Base-by-base conservation (phyloP, 2,797 vertebrate species). In the Lepilemur ruficaudatus region DNA sequence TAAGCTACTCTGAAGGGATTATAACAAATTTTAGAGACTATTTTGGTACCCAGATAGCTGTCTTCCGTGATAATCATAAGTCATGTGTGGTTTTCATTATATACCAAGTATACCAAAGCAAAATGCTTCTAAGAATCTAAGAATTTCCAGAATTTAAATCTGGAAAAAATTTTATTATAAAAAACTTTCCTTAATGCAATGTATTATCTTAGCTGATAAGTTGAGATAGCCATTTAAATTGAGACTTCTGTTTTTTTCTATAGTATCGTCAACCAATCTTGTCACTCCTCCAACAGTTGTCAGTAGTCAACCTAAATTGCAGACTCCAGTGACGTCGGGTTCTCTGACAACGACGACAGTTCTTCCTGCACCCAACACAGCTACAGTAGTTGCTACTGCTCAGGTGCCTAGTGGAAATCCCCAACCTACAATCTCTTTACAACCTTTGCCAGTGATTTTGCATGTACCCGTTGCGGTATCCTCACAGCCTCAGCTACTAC, bases 371-470 rank as follows among this genome's bases (percentile, higher is more conserved):
- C 97, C 99, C 76, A 98, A 94, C 89, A 98, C 99, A 9, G 98
- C 98, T 43, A 96, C 99, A 0, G 98, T 99, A 81, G 98, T 99
- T 89, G 98, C 99, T 96, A 98, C 99, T 97, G 98, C 97, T 95
- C 98, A 98, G 67, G 98, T 99, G 97, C 99, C 96, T 98, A 98
- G 98, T 95, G 99, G 99, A 98, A 98, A 98, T 97, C 97, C 99
- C 50, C 98, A 99, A 28, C 99, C 99, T n/a, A 99, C 99, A 79
- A 99, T 99, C 95, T 99, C 99, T 0, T 70, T 99, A 95, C 99
- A 99, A 76, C 98, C 99, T 61, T 96, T 99, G 97, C 99, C 99
- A 0, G 98, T 99, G 91, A 99, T 99, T 95, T 96, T 99, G 85
- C 99, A 99, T 11, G 99, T 99, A 88, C 99, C 99, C 38, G 98